Evolutionary conservation across 2,888 invertebrate genomes (phyloP).

Genomic region (Corbicula japonica): DNA sequence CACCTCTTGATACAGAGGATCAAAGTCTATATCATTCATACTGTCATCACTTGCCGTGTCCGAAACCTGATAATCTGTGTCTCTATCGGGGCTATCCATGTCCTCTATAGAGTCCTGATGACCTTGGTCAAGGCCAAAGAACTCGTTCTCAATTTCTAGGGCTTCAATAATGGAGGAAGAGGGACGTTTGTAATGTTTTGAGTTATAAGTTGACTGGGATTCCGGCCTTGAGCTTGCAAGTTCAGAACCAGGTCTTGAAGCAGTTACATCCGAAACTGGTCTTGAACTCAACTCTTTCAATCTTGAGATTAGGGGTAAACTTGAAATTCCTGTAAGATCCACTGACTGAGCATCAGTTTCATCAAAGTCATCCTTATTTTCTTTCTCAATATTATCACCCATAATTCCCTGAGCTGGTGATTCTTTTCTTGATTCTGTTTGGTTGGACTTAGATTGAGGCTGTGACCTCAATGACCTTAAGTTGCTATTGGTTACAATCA

Average conservation of each 20-base stretch:
- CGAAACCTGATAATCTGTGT: constrained; percentile 63
- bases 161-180: constrained; percentile 78
- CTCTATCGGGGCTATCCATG: constrained; percentile 64
- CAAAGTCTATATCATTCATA: constrained; percentile 76
- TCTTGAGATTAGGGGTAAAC: constrained; percentile 47
- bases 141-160: constrained; percentile 67
- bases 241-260: constrained; percentile 68
- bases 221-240: constrained; percentile 60
- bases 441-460: constrained; percentile 31
- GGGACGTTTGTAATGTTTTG: constrained; percentile 77
- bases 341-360: too few relatives aligned
- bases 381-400: constrained; percentile 25
- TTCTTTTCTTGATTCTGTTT: constrained; percentile 25
- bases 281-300: constrained; percentile 56
- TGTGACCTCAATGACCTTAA: constrained; percentile 30
- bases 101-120: constrained; percentile 41
- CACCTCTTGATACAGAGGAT: constrained; percentile 81
- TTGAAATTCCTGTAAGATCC: constrained; percentile 50
- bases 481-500: constrained; percentile 28
- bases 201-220: constrained; percentile 63
- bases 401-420: constrained; percentile 50
- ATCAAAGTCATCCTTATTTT: constrained; percentile 32
- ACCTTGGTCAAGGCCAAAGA: constrained; percentile 54
- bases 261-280: constrained; percentile 62
- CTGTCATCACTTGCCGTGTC: constrained; percentile 75